Evolutionary conservation across 1,140 invertebrate species (phyloP).

Genomic region (Protaetia brevitarsis): DNA sequence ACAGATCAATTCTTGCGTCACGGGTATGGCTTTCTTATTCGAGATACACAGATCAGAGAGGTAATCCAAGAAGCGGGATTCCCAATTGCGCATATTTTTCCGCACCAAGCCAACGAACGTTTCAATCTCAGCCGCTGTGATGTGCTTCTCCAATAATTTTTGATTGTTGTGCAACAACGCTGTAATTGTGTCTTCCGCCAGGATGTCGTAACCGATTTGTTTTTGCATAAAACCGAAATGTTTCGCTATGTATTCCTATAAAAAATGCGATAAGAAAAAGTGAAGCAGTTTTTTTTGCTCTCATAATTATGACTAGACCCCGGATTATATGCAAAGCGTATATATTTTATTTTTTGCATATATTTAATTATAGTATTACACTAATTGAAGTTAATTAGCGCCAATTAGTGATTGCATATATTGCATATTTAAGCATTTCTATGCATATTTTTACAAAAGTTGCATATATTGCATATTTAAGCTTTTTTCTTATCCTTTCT

Average conservation of each 20-base stretch:
- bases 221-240: slow-evolving; percentile 99
- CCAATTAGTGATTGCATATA: too few relatives aligned
- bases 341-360: too few relatives aligned
- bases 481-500: too few relatives aligned
- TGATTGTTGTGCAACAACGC: slow-evolving; percentile 97
- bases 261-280: slow-evolving; percentile 32
- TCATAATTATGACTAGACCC: too few relatives aligned
- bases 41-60: slow-evolving; percentile 98
- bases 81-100: slow-evolving; percentile 91
- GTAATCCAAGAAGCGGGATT: slow-evolving; percentile 94
- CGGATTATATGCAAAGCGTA: too few relatives aligned
- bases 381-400: too few relatives aligned
- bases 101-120: slow-evolving; percentile 96
- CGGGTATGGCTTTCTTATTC: slow-evolving; percentile 96
- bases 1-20: slow-evolving; percentile 98
- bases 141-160: slow-evolving; percentile 96
- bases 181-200: slow-evolving; percentile 99
- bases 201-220: slow-evolving; percentile 99
- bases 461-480: too few relatives aligned
- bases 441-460: too few relatives aligned
- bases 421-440: too few relatives aligned
- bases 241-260: slow-evolving; percentile 97
- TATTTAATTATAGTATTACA: too few relatives aligned
- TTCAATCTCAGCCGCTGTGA: slow-evolving; percentile 96
- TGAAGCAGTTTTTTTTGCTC: too few relatives aligned